Evolutionary conservation across 2,113 vertebrate genomes (phyloP).

Genomic region (Crypturellus undulatus): DNA sequence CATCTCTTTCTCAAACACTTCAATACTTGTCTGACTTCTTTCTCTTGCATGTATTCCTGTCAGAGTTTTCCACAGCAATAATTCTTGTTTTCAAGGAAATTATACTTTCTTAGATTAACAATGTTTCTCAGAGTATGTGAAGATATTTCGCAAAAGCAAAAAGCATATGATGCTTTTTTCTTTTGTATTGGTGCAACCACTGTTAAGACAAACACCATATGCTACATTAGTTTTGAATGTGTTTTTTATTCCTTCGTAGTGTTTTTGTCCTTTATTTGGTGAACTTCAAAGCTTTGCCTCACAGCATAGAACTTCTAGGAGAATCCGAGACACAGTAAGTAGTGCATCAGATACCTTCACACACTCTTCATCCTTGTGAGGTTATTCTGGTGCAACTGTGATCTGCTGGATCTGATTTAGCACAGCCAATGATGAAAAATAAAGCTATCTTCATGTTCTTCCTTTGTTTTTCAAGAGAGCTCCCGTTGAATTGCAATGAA

Average conservation of each 20-base stretch:
- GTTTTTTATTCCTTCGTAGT: conserved; percentile 35
- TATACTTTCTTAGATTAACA: background rate
- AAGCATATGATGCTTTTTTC: background rate
- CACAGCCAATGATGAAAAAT: background rate
- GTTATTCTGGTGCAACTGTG: background rate
- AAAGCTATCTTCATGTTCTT: background rate
- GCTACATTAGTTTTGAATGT: conserved; percentile 26
- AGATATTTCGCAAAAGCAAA: conserved; percentile 6
- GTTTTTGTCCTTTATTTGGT: background rate
- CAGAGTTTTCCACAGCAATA: conserved; percentile 26
- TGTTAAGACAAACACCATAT: background rate
- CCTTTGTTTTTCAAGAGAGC: background rate
- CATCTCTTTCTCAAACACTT: background rate
- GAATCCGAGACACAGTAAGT: fast-evolving
- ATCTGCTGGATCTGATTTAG: background rate
- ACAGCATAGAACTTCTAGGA: background rate
- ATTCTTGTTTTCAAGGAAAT: conserved; percentile 35
- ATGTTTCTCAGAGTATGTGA: background rate
- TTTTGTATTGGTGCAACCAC: background rate
- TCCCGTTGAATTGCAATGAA: background rate
- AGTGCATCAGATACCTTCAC: background rate
- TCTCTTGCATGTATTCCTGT: conserved; percentile 22
- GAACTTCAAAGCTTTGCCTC: background rate
- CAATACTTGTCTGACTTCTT: background rate
- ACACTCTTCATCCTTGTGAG: background rate